These are phyloP conservation scores for Drosophila anomalata DNA, from an alignment of 2,888 invertebrate genomes.

Conservation along the genomic window DNA sequence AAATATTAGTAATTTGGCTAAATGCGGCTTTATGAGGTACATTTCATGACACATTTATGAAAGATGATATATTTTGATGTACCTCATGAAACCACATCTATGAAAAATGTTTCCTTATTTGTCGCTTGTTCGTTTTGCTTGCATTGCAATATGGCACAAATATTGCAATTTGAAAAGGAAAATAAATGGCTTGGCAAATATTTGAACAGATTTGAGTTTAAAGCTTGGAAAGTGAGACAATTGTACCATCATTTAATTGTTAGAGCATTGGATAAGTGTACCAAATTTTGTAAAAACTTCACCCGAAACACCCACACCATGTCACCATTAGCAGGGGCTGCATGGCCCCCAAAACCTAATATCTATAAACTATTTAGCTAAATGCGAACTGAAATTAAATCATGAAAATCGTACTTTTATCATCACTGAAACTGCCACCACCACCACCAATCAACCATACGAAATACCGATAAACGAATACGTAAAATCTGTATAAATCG, in stretches of 20 bases:
- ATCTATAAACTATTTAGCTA: constrained; percentile 28
- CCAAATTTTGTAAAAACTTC: constrained; percentile 16
- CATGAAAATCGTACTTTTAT: constrained; percentile 67
- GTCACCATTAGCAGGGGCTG: constrained; percentile 30
- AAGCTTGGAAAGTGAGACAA: not conserved
- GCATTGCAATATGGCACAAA: not conserved
- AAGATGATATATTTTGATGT: no score
- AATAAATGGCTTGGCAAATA: constrained; percentile 2
- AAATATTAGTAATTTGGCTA: not conserved
- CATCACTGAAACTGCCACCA: constrained; percentile 64
- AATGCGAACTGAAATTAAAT: constrained; percentile 61
- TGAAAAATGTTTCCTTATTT: not conserved
- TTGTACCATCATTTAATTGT: constrained; percentile 9
- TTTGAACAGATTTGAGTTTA: not conserved
- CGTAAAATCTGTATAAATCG: constrained; percentile 11
- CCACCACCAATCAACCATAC: constrained; percentile 36
- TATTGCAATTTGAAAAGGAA: constrained; percentile 1
- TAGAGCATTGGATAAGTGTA: constrained; percentile 7
- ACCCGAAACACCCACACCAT: constrained; percentile 27
- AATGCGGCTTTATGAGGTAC: not conserved
- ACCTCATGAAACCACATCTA: not conserved
- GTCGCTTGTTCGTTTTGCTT: not conserved
- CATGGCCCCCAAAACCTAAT: constrained; percentile 8
- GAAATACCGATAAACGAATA: constrained; percentile 26
- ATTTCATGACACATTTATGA: not conserved